Percentiles rank a stretch among this genome's conserved stretches.
phyloP scores from a whole-genome alignment of 2,113 vertebrate species.

The Petaurus breviceps region DNA sequence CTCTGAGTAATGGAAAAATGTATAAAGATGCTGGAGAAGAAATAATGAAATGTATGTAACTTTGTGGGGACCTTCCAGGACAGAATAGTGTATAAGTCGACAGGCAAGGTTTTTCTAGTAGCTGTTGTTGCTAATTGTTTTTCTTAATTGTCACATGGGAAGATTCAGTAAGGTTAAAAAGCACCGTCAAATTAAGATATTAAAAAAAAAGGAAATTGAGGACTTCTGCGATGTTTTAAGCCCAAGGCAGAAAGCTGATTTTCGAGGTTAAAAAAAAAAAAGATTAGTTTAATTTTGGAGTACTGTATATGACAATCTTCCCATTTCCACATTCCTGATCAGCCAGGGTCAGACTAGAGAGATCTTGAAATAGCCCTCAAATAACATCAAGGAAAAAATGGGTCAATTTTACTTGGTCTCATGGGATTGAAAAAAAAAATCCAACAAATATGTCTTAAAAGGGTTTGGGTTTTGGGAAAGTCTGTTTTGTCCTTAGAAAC shows the following conservation, averaged over 20 bases:
- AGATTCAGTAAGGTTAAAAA: neutral
- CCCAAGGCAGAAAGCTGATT: constrained; percentile 55
- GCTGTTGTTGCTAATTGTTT: neutral
- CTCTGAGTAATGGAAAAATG: neutral
- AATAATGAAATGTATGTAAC: neutral
- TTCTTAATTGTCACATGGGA: neutral
- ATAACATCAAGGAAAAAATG: constrained; percentile 69
- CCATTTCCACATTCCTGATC: constrained; percentile 69
- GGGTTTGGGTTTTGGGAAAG: constrained; percentile 3
- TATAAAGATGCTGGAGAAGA: neutral
- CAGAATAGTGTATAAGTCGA: neutral
- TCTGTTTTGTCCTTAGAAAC: neutral
- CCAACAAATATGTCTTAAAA: neutral
- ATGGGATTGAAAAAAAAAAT: constrained; percentile 75
- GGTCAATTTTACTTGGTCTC: constrained; percentile 72
- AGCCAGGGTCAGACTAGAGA: constrained; percentile 66
- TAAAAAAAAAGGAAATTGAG: neutral
- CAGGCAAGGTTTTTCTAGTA: neutral
- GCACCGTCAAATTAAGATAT: neutral
- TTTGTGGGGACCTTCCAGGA: neutral
- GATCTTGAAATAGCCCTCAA: constrained; percentile 70
- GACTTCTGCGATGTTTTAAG: constrained; percentile 8
- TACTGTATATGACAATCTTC: constrained; percentile 27
- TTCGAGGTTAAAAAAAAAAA: constrained; percentile 31
- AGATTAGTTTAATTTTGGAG: neutral